These are phyloP conservation scores for Euplexia lucipara DNA, from an alignment of 2,888 invertebrate species.

Conservation along the genomic window DNA sequence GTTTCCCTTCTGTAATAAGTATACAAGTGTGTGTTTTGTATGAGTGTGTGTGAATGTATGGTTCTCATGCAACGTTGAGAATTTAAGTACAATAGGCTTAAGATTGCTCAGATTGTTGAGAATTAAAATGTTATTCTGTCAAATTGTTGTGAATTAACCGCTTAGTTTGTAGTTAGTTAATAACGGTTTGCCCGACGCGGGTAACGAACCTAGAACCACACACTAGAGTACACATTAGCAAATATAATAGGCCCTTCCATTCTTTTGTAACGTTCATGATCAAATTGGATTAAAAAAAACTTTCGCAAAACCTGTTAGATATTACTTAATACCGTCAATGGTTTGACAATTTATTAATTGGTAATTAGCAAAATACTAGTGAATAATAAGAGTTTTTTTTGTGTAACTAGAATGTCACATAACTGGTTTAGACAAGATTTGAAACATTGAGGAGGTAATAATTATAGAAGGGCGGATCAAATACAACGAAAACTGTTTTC, in stretches of 20 bases:
- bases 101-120: conserved; percentile 10
- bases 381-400: neutral
- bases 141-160: conserved; percentile 9
- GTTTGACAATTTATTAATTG: conserved; percentile 1
- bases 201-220: no score
- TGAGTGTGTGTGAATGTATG: conserved; percentile 17
- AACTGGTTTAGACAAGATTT: neutral
- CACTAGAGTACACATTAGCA: neutral
- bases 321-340: conserved; percentile 24
- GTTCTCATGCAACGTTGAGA: conserved; percentile 38
- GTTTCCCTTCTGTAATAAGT: conserved; percentile 43
- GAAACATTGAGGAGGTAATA: no score
- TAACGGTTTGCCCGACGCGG: neutral
- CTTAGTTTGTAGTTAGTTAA: neutral
- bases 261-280: neutral
- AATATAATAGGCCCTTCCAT: neutral
- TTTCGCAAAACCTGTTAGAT: conserved; percentile 6
- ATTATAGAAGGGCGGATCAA: no score
- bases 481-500: no score
- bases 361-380: neutral
- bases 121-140: conserved; percentile 1
- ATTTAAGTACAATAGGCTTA: conserved; percentile 33
- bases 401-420: neutral
- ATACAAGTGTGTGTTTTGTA: conserved; percentile 23
- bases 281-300: conserved; percentile 2